phyloP scores from a whole-genome alignment of 2,113 vertebrate species.

The Vicugna pacos region DNA sequence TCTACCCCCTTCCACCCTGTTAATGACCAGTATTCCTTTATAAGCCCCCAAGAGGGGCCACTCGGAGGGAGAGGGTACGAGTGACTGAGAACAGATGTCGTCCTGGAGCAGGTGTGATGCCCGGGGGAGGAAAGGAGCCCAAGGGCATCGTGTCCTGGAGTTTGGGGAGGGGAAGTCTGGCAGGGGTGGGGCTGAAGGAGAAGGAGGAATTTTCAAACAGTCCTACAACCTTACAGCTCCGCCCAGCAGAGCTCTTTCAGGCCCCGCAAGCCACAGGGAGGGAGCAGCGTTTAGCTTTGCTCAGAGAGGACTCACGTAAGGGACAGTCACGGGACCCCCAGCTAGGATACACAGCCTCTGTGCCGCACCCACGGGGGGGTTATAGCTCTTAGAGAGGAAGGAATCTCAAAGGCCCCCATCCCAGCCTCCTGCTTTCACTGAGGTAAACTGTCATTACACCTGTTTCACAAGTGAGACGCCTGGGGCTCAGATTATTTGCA shows the following conservation, averaged over 20 bases:
- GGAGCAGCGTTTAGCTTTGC: background rate
- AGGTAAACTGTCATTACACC: background rate
- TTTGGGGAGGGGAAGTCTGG: background rate
- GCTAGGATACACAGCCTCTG: rapidly evolving
- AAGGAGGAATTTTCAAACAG: background rate
- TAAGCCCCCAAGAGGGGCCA: background rate
- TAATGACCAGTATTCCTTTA: background rate
- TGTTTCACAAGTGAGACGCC: background rate
- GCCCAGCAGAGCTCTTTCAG: rapidly evolving
- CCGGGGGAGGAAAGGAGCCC: background rate
- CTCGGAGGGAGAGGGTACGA: background rate
- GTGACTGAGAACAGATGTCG: background rate
- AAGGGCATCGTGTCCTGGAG: background rate
- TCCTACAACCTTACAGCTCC: rapidly evolving
- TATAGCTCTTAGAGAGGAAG: rapidly evolving
- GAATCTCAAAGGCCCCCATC: background rate
- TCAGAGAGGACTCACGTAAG: rapidly evolving
- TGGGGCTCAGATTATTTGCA: background rate
- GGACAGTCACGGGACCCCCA: background rate
- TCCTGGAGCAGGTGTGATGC: background rate
- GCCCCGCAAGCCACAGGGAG: rapidly evolving
- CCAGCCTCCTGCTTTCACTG: background rate
- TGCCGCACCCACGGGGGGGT: rapidly evolving
- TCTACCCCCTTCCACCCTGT: background rate
- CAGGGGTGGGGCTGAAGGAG: background rate